These are phyloP conservation scores for Palythoa heliodiscus DNA, from an alignment of 92 coral and sea anemone genomes.

Conservation along the genomic window DNA sequence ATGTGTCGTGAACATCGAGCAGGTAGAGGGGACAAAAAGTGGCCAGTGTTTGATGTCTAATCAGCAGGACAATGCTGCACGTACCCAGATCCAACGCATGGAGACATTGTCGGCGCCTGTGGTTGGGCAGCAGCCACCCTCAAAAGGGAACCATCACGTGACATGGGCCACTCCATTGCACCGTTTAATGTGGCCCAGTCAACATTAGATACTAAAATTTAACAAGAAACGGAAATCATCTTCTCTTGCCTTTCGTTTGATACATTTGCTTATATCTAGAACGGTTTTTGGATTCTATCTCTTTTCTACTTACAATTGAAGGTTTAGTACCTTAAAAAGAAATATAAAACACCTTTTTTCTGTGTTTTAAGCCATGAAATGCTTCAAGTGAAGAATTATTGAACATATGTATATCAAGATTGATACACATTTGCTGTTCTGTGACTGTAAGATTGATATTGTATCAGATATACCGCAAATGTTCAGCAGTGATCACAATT, in stretches of 20 bases:
- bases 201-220: background rate
- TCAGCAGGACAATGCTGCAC: background rate
- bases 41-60: background rate
- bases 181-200: background rate
- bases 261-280: background rate
- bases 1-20: background rate
- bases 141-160: background rate
- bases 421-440: too few relatives aligned
- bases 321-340: too few relatives aligned
- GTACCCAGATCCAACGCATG: background rate
- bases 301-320: too few relatives aligned
- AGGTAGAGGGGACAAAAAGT: background rate
- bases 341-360: too few relatives aligned
- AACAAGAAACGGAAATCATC: background rate
- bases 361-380: too few relatives aligned
- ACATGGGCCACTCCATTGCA: conserved; percentile 8
- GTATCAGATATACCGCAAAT: too few relatives aligned
- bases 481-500: too few relatives aligned
- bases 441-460: too few relatives aligned
- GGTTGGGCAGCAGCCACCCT: background rate
- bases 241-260: background rate
- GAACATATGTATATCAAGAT: too few relatives aligned
- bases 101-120: background rate
- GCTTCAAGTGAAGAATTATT: too few relatives aligned
- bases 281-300: too few relatives aligned